Base-by-base conservation (phyloP, 2,113 vertebrate species). In the Tachuris rubrigastra region DNA sequence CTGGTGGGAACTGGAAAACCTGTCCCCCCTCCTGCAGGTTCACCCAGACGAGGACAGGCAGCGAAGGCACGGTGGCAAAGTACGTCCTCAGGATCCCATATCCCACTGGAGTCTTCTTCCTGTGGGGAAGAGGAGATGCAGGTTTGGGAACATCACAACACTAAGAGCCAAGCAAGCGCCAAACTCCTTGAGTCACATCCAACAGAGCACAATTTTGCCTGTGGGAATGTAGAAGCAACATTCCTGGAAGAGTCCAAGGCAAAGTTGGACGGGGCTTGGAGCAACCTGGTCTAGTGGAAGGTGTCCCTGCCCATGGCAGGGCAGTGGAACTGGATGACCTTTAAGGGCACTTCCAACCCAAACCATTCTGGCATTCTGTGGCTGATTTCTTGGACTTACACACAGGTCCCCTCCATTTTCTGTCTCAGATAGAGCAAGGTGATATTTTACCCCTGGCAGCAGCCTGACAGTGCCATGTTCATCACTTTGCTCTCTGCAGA, bases 91-190 rank as follows among this genome's bases (percentile, higher is more conserved):
- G 95, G 74, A 99, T 89, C 2, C 97, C 97, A 47, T 91, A 96
- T 17, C 98, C 99, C 12, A 98, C 98, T 4, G 99, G 99, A 42
- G 99, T 99, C 14, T 97, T 99, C 58, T 98, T 98, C 41, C 99
- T 99, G 93, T 10, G 76, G 96, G 79, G 90, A 76, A 87, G 53
- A 92, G 55, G 24, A 91, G 75, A 41, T 65, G 41, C 28, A 76
- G 15, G 24, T 65, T 65, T 53, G 66, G 77, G 55, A 83, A 39
- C 44, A 68, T 27, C 53, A 7, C 4, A 8, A n/a, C 35, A 55
- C 9, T 13, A 50, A 80, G 50, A 77, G 46, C 5, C 25, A 53
- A 73, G 55, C 19, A 42, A 85, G 9, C 52, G 25, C 13, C 49
- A 37, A 65, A 83, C 41, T 18, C 39, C 5, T 63, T 5, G 28